Conservation (phyloP, 2,888 invertebrate species). For the Oscheius sp. region DNA sequence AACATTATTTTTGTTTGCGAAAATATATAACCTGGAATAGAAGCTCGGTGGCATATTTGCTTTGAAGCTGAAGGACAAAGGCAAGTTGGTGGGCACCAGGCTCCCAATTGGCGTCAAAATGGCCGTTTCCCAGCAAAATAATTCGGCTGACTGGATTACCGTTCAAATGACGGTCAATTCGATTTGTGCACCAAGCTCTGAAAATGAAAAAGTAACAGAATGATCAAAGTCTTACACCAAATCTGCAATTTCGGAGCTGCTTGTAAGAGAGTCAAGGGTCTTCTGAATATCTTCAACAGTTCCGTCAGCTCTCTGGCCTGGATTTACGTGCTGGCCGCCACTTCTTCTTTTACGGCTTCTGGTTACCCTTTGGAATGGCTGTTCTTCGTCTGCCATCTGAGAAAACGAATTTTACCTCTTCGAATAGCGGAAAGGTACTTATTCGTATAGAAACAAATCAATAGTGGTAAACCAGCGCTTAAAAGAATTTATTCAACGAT, state of each 20-base stretch:
- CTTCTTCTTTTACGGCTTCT: conserved; percentile 17
- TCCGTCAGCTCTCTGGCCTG: conserved; percentile 40
- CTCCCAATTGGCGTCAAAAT: conserved; percentile 51
- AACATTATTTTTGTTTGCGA: not conserved
- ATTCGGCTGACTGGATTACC: conserved; percentile 39
- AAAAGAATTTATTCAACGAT: not conserved
- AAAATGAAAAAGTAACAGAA: conserved; percentile 7
- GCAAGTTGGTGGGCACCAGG: conserved; percentile 59
- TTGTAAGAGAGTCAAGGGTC: conserved; percentile 35
- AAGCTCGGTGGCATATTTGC: conserved; percentile 31
- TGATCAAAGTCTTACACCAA: conserved; percentile 20
- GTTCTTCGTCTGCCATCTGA: conserved; percentile 52
- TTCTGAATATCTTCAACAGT: conserved; percentile 40
- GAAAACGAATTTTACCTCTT: not conserved
- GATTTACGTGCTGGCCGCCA: not conserved
- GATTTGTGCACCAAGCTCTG: conserved; percentile 37
- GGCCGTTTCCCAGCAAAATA: conserved; percentile 58
- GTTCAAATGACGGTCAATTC: conserved; percentile 13
- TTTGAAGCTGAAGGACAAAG: conserved; percentile 39
- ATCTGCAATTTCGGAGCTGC: not conserved
- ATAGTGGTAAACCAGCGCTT: not conserved
- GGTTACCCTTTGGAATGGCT: conserved; percentile 30
- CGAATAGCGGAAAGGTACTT: not conserved
- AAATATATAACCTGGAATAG: conserved; percentile 44
- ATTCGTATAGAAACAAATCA: conserved; percentile 2